Evolutionary conservation across 1,140 invertebrate genomes (phyloP).

Genomic region (Drosophila auraria): DNA sequence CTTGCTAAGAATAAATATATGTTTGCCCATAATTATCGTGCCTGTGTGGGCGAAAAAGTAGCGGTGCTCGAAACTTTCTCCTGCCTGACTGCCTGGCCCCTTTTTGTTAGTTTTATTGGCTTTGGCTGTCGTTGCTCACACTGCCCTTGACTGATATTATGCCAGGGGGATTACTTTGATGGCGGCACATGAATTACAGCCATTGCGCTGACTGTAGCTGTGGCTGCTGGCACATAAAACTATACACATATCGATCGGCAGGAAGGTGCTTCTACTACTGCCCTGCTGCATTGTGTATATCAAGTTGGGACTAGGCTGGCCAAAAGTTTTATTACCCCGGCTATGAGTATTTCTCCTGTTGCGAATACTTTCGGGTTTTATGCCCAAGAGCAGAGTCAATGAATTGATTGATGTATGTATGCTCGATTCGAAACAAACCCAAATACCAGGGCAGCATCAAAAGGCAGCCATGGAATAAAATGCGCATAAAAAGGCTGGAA

Average conservation of each 20-base stretch:
- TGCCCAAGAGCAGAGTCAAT: conserved; percentile 65
- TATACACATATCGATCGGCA: conserved; percentile 42
- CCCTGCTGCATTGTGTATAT: conserved; percentile 26
- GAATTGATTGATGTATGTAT: conserved; percentile 75
- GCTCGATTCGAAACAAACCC: conserved; percentile 7
- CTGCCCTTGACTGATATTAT: conserved; percentile 60
- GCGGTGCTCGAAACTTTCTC: conserved; percentile 24
- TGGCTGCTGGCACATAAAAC: conserved; percentile 42
- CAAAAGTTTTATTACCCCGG: conserved; percentile 64
- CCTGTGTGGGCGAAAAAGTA: conserved; percentile 20
- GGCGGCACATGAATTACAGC: conserved; percentile 58
- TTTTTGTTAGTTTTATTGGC: conserved; percentile 47
- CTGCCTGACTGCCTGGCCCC: background rate
- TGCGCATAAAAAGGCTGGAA: conserved; percentile 61
- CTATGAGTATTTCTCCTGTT: conserved; percentile 28
- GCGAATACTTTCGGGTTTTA: conserved; percentile 49
- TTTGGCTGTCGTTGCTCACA: conserved; percentile 50
- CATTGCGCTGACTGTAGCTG: conserved; percentile 20
- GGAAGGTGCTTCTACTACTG: conserved; percentile 26
- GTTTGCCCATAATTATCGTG: conserved; percentile 43
- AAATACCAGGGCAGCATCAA: conserved; percentile 49
- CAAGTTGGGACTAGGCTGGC: conserved; percentile 43
- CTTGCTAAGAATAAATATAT: conserved; percentile 24
- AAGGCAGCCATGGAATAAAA: conserved; percentile 69
- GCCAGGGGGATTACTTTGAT: conserved; percentile 63